These are phyloP conservation scores for Synanthedon andrenaeformis DNA, from an alignment of 2,888 invertebrate genomes.

Conservation along the genomic window DNA sequence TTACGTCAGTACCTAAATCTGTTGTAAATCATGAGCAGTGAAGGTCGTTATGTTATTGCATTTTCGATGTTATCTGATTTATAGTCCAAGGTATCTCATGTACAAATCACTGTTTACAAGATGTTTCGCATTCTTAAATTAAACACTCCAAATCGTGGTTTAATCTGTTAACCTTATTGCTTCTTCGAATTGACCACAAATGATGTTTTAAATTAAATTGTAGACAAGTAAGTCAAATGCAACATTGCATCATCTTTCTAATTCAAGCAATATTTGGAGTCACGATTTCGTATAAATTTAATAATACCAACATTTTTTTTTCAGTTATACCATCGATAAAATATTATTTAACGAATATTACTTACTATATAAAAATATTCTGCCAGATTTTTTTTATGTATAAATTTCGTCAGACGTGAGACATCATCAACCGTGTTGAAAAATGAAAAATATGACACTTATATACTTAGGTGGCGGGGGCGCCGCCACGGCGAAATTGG, in stretches of 20 bases:
- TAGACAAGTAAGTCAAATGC: not conserved
- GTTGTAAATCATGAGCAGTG: conserved; percentile 3
- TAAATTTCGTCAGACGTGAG: no score
- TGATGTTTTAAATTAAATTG: not conserved
- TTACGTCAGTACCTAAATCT: conserved; percentile 1
- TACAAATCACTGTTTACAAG: conserved; percentile 3
- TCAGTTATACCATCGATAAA: no score
- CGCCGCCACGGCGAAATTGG: no score
- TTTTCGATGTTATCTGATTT: conserved; percentile 6
- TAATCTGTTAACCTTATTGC: not conserved
- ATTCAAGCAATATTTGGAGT: no score
- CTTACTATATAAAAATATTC: no score
- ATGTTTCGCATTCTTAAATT: conserved; percentile 1
- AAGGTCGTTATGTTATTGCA: conserved; percentile 1
- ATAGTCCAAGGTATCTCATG: conserved; percentile 6
- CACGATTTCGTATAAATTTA: no score
- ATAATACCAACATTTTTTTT: no score
- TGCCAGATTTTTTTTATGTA: no score
- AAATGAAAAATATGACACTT: no score
- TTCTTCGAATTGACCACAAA: not conserved
- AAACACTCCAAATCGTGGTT: not conserved
- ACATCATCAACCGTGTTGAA: no score
- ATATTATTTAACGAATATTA: no score
- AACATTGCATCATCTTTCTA: not conserved
- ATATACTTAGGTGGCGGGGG: no score